Evolutionary conservation across 1,140 invertebrate species (phyloP).

Genomic region (Pteromalus puparum): DNA sequence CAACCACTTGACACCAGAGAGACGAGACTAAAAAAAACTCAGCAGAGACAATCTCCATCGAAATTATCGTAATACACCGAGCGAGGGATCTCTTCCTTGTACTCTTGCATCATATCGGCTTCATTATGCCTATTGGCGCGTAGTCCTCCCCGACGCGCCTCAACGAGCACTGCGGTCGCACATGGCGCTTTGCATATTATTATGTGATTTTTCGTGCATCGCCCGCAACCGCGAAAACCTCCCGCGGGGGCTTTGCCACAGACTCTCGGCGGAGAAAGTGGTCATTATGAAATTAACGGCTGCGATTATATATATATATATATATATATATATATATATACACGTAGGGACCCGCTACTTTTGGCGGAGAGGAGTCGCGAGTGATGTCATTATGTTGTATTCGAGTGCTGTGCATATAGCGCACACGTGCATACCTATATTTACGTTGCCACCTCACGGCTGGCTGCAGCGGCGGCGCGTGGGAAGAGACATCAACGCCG

Average conservation of each 20-base stretch:
- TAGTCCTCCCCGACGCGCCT: not conserved
- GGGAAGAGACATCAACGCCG: slow-evolving; percentile 20
- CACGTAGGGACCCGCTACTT: no score
- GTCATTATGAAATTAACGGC: slow-evolving; percentile 68
- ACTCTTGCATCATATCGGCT: slow-evolving; percentile 4
- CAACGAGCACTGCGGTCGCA: slow-evolving; percentile 5
- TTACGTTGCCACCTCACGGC: slow-evolving; percentile 8
- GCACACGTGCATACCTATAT: slow-evolving; percentile 7
- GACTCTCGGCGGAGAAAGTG: slow-evolving; percentile 61
- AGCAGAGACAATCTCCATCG: not conserved
- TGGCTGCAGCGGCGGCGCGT: not conserved
- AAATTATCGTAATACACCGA: not conserved
- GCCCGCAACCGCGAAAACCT: slow-evolving; percentile 4
- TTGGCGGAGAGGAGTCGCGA: slow-evolving; percentile 7
- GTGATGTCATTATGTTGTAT: slow-evolving; percentile 58
- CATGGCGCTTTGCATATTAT: not conserved
- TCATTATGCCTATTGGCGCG: not conserved
- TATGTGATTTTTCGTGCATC: not conserved
- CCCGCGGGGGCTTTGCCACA: not conserved
- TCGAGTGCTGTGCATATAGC: not conserved
- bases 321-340: not conserved
- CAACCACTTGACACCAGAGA: no score
- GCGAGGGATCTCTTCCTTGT: not conserved
- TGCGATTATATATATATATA: slow-evolving; percentile 48
- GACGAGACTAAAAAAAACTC: not conserved